Percentiles rank a stretch among this genome's conserved stretches.
These are phyloP conservation scores for Ectropis grisescens DNA, from an alignment of 1,140 invertebrate species.

Conservation along the genomic window DNA sequence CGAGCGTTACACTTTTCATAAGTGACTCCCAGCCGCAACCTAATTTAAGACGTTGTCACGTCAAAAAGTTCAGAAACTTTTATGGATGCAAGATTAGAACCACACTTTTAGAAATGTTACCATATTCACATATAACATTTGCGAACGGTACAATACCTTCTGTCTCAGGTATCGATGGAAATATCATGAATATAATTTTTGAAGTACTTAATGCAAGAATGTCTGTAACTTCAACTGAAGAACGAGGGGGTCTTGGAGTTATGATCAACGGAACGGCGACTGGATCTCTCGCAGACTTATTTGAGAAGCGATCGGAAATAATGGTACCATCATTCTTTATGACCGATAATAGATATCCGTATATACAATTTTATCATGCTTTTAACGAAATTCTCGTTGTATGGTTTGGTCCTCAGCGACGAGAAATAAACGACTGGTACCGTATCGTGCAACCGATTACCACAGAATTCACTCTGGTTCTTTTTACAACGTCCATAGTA, in stretches of 20 bases:
- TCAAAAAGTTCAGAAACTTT: constrained; percentile 38
- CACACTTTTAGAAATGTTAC: constrained; percentile 10
- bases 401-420: constrained; percentile 27
- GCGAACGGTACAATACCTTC: constrained; percentile 14
- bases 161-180: constrained; percentile 25
- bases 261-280: constrained; percentile 13
- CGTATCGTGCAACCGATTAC: constrained; percentile 32
- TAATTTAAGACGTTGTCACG: no score
- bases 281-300: constrained; percentile 18
- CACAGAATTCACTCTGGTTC: constrained; percentile 17
- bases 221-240: constrained; percentile 11
- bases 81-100: constrained; percentile 29
- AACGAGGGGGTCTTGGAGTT: constrained; percentile 7
- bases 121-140: constrained; percentile 16
- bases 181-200: constrained; percentile 19
- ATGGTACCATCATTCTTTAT: constrained; percentile 19
- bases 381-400: constrained; percentile 17
- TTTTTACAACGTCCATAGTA: constrained; percentile 15
- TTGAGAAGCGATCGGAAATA: constrained; percentile 23
- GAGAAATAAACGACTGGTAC: constrained; percentile 31
- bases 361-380: constrained; percentile 19
- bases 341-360: constrained; percentile 13
- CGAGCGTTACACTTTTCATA: no score
- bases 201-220: constrained; percentile 25
- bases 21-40: no score